Base-by-base conservation (phyloP, 2,888 invertebrate genomes). In the Eupithecia inturbata region DNA sequence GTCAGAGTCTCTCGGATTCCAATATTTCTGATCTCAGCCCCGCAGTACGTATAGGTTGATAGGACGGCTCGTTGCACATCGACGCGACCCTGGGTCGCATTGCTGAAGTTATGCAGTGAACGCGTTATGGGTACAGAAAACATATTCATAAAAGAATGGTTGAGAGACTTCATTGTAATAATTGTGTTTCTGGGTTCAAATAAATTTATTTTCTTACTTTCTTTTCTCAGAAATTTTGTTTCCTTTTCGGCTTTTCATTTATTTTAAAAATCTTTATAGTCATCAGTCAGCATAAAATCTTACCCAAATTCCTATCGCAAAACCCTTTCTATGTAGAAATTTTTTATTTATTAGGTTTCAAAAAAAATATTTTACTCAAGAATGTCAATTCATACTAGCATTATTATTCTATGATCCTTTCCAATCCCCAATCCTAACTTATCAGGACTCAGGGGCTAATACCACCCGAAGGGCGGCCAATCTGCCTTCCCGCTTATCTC, bases 361-460 rank as follows among this genome's bases (percentile, higher is more conserved):
- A 62, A 63, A 33, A 19, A 3, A n/a, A n/a, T n/a, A n/a, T n/a
- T n/a, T 19, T 0, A 33, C 7, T 33, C 33, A 63, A 33, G 31
- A 33, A 33, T 12, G 6, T 12, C 5, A 64, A 36, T 36, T 36
- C 64, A 41, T 62, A 63, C 62, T 68, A 39, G 39, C 68, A 72
- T 64, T 73, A 72, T 79, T 89, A 83, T 84, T 93, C 92, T 92
- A 81, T 91, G 91, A 78, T 70, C 82, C 84, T 83, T 84, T 85
- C 84, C 85, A 87, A 88, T 88, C 88, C 89, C 88, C 88, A 84
- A 84, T 88, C 89, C 91, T 87, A 89, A 92, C 89, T 93, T 94
- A 93, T 93, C 93, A 91, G 90, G 92, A 89, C 92, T 93, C 92
- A 89, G 85, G 87, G 87, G 86, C 90, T 94, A 93, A 94, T 92